phyloP scores from a whole-genome alignment of 1,140 invertebrate species.

The Physella acuta region DNA sequence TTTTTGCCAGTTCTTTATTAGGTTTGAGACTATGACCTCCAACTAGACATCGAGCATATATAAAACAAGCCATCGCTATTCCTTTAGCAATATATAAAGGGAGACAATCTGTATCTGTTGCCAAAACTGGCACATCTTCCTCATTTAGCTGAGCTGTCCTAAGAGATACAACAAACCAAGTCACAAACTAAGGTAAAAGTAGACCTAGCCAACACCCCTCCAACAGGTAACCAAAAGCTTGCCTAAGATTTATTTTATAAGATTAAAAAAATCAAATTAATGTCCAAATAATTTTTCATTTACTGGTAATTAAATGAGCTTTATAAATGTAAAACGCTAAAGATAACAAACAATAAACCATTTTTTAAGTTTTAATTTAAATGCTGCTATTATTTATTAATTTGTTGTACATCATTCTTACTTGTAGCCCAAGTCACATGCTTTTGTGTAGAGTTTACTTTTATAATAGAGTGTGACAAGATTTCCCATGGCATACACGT shows the following conservation, averaged over 20 bases:
- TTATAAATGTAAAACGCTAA: too few relatives aligned
- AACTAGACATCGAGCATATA: conserved; percentile 54
- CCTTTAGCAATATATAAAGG: conserved; percentile 54
- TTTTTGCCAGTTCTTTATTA: conserved; percentile 43
- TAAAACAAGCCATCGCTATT: conserved; percentile 57
- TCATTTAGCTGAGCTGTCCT: conserved; percentile 52
- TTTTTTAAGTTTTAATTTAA: too few relatives aligned
- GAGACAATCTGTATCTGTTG: conserved; percentile 55
- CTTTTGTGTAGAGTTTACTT: conserved; percentile 58
- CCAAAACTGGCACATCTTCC: conserved; percentile 41
- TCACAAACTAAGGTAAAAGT: too few relatives aligned
- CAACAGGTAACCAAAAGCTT: too few relatives aligned
- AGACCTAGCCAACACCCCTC: too few relatives aligned
- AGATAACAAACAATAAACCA: too few relatives aligned
- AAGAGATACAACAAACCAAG: conserved; percentile 8
- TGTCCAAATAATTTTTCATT: too few relatives aligned
- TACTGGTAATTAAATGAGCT: too few relatives aligned
- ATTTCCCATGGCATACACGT: conserved; percentile 61
- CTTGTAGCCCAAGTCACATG: conserved; percentile 56
- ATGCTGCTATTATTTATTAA: too few relatives aligned
- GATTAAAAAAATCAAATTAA: too few relatives aligned
- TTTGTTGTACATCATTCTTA: conserved; percentile 36
- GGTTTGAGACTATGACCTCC: conserved; percentile 49
- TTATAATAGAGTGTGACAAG: conserved; percentile 57
- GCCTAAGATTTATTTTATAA: too few relatives aligned